Percentiles rank a stretch among this genome's conserved stretches.
phyloP scores from a whole-genome alignment of 2,797 vertebrate genomes.

The Mionectes olivaceus region DNA sequence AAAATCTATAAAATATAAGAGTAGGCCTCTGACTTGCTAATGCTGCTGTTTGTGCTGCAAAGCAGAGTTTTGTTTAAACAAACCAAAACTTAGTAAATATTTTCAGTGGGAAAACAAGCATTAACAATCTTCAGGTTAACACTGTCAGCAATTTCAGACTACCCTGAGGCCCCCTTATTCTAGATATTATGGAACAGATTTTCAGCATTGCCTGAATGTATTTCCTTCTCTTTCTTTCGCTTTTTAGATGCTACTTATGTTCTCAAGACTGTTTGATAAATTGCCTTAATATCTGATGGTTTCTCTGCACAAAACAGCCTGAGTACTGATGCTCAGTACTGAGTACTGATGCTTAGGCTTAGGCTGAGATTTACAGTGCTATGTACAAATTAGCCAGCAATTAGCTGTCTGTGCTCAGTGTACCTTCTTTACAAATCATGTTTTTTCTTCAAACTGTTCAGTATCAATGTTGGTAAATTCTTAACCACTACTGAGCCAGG shows the following conservation, averaged over 20 bases:
- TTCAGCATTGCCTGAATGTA: background rate
- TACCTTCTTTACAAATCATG: background rate
- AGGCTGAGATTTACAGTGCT: background rate
- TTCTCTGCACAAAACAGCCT: background rate
- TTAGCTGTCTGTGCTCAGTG: background rate
- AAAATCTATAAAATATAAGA: background rate
- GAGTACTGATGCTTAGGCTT: background rate
- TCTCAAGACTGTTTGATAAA: background rate
- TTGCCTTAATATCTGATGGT: background rate
- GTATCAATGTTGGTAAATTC: background rate
- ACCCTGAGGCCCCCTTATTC: background rate
- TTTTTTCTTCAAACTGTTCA: background rate
- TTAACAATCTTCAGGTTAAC: background rate
- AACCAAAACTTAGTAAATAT: background rate
- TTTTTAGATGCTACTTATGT: background rate
- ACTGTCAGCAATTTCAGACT: background rate
- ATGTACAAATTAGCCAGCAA: background rate
- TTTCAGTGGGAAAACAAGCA: background rate
- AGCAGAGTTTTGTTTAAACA: slow-evolving; percentile 3
- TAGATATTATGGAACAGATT: background rate
- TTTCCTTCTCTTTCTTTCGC: background rate
- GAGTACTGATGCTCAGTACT: background rate
- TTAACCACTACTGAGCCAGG: background rate
- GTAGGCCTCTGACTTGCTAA: background rate
- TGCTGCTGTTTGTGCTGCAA: background rate